These are phyloP conservation scores for Glaucidium brasilianum DNA, from an alignment of 2,113 vertebrate species.

Conservation along the genomic window DNA sequence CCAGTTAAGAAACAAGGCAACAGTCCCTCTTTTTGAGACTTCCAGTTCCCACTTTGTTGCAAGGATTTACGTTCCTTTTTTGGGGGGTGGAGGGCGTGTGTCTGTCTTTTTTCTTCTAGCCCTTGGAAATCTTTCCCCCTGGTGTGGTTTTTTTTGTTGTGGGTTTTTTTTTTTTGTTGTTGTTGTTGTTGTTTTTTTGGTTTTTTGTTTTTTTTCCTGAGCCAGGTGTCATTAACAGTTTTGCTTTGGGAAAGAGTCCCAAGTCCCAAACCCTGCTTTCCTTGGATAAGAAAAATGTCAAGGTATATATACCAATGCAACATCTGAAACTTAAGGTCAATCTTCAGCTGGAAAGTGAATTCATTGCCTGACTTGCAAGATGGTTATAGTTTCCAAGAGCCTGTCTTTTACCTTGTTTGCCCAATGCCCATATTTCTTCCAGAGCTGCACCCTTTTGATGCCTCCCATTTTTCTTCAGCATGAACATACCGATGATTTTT, in stretches of 20 bases:
- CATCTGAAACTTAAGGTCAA: not conserved
- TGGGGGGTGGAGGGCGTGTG: not conserved
- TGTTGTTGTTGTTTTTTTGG: no score
- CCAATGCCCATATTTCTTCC: not conserved
- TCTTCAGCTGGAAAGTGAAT: not conserved
- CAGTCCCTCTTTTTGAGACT: not conserved
- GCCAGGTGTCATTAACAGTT: not conserved
- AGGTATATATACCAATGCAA: not conserved
- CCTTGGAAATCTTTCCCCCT: not conserved
- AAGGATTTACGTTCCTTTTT: not conserved
- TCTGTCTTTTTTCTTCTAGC: not conserved
- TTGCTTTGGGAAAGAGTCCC: not conserved
- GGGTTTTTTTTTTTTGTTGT: no score
- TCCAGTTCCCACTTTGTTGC: not conserved
- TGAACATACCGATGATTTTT: not conserved
- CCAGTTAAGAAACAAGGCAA: not conserved
- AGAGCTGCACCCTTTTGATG: not conserved
- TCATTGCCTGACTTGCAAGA: not conserved
- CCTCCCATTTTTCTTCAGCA: not conserved
- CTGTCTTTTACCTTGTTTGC: not conserved
- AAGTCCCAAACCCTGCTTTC: not conserved
- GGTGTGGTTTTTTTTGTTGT: no score
- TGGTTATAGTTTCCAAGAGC: not conserved
- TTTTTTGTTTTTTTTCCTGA: not conserved
- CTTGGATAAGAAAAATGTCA: not conserved